Conservation (phyloP, 2,797 vertebrate genomes). For the Lutjanus campechanus region DNA sequence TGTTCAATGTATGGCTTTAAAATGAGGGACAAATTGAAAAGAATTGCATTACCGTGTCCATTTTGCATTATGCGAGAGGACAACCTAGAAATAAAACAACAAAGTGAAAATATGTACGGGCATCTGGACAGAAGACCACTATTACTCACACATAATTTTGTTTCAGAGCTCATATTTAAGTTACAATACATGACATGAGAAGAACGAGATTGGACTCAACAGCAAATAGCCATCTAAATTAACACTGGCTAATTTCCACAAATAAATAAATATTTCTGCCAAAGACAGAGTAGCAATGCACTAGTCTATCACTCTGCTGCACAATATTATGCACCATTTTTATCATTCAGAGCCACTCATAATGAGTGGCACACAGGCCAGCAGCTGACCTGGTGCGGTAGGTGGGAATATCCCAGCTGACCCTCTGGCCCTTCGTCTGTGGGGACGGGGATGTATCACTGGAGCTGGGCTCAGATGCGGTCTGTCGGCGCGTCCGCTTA, state of each 20-base stretch:
- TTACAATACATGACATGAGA: background rate
- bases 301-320: too few species aligned
- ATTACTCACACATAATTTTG: constrained; percentile 1
- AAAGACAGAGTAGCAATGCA: background rate
- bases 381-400: constrained; percentile 92
- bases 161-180: background rate
- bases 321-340: background rate
- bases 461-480: constrained; percentile 92
- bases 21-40: background rate
- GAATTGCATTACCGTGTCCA: constrained; percentile 89
- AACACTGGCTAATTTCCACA: background rate
- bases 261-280: too few species aligned
- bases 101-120: constrained; percentile 25
- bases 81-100: constrained; percentile 87
- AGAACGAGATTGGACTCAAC: background rate
- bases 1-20: background rate
- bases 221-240: background rate
- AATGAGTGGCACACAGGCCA: background rate
- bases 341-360: background rate
- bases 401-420: constrained; percentile 93
- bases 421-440: constrained; percentile 92
- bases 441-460: constrained; percentile 95
- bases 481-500: constrained; percentile 93
- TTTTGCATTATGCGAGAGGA: constrained; percentile 95
- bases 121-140: background rate